A percentile compares a stretch with the other conserved stretches of the same genome.
These are phyloP conservation scores for Eriosoma lanigerum DNA, from an alignment of 1,140 invertebrate genomes.

Conservation along the genomic window DNA sequence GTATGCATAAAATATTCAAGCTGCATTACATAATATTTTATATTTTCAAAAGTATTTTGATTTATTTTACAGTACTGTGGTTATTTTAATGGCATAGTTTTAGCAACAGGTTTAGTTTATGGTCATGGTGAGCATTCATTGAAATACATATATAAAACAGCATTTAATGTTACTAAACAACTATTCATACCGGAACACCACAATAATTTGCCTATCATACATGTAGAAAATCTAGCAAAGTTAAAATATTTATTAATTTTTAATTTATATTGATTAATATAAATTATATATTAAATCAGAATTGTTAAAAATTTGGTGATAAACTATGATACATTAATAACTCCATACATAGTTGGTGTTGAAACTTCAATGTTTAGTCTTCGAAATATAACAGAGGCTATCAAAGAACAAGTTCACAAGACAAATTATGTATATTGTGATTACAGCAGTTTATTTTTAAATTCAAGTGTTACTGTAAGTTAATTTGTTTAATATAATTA, in stretches of 20 bases:
- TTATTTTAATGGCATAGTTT: constrained; percentile 35
- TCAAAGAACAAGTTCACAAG: constrained; percentile 27
- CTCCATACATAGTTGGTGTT: constrained; percentile 21
- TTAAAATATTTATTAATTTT: not conserved
- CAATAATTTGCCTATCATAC: constrained; percentile 47
- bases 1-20: not conserved
- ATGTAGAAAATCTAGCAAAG: constrained; percentile 41
- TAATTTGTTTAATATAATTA: too few species aligned
- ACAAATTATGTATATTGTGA: constrained; percentile 32
- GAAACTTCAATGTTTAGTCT: constrained; percentile 37
- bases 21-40: not conserved
- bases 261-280: not conserved
- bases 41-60: not conserved
- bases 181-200: constrained; percentile 12
- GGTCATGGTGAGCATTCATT: constrained; percentile 19
- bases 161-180: constrained; percentile 4
- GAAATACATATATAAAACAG: constrained; percentile 30
- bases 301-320: constrained; percentile 36
- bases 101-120: constrained; percentile 39
- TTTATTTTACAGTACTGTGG: constrained; percentile 25
- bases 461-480: constrained; percentile 10
- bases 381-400: constrained; percentile 35
- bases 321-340: constrained; percentile 15
- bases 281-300: constrained; percentile 24
- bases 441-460: constrained; percentile 36